Base-by-base conservation (phyloP, 2,888 invertebrate species). In the Brachypalpus laphriformis region DNA sequence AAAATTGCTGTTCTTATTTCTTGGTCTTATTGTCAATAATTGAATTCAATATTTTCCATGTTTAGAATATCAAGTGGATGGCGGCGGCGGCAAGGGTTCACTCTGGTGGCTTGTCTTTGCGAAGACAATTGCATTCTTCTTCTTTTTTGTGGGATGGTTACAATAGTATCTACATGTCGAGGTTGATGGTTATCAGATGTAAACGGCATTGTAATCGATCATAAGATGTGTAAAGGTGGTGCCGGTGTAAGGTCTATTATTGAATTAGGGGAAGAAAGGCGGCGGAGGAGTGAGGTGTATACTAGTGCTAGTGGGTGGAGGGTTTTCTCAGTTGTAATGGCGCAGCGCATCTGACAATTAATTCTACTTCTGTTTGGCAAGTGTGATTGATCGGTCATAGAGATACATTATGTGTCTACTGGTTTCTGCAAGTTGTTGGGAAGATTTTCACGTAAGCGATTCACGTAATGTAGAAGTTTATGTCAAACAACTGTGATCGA, bases 41-140 rank as follows among this genome's bases (percentile, higher is more conserved):
- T 75, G 70, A 75, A 80, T 83, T 59, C 57, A 80, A 83, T 80
- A 80, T 74, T 78, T 82, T 82, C 18, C 82, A 54, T 83, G 83
- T 54, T 80, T 70, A 74, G 83, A 83, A 83, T 83, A 51, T 83
- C 51, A 83, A 83, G 74, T 75, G 74, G 57, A 45, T 14, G 74
- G n/a, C n/a, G n/a, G n/a, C n/a, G n/a, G n/a, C n/a, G n/a, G n/a
- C n/a, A n/a, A n/a, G n/a, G n/a, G n/a, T n/a, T n/a, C n/a, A n/a
- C n/a, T n/a, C n/a, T n/a, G n/a, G 47, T 65, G 66, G 31, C 16
- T 40, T 56, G 42, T 20, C 20, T 45, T 20, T 8, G 47, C 18
- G 25, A 51, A 54, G 72, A 42, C 74, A 61, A 74, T 74, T 63
- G 49, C 72, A 63, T 37, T 28, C 22, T 59, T 51, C 31, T 54